Conservation (phyloP, 2,113 vertebrate species). For the Erythrocercus mccallii region DNA sequence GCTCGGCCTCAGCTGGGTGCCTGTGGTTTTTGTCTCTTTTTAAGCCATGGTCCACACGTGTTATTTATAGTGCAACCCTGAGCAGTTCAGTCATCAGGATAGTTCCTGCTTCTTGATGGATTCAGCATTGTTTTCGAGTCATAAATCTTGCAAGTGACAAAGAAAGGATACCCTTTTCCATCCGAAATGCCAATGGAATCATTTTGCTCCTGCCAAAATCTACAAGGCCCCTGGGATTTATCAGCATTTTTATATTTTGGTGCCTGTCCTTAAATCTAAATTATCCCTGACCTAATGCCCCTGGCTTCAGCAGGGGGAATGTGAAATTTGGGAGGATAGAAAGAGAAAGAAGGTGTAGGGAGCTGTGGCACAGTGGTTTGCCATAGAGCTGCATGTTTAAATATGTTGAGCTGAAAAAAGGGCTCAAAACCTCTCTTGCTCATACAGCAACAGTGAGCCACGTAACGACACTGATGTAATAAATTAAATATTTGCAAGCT, state of each 20-base stretch:
- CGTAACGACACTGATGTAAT: background rate
- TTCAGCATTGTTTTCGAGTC: background rate
- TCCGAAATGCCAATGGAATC: background rate
- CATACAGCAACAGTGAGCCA: rapidly evolving
- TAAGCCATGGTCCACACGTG: background rate
- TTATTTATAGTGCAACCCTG: constrained; percentile 19
- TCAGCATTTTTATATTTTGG: background rate
- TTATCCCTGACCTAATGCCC: background rate
- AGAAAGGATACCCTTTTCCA: background rate
- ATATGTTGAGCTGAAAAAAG: background rate
- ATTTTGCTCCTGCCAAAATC: background rate
- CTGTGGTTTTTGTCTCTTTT: constrained; percentile 2
- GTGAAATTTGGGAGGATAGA: background rate
- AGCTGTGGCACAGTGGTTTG: background rate
- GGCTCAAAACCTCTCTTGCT: background rate
- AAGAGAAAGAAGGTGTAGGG: background rate
- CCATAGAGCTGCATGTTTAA: background rate
- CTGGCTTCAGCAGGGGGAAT: background rate
- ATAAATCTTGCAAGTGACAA: background rate
- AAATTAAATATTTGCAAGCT: background rate
- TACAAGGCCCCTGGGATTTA: background rate
- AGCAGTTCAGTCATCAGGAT: background rate
- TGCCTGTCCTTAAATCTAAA: background rate
- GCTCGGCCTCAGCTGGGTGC: background rate
- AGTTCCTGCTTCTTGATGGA: background rate